Evolutionary conservation across 2,888 invertebrate genomes (phyloP).

Genomic region (Ormyrus thymus): DNA sequence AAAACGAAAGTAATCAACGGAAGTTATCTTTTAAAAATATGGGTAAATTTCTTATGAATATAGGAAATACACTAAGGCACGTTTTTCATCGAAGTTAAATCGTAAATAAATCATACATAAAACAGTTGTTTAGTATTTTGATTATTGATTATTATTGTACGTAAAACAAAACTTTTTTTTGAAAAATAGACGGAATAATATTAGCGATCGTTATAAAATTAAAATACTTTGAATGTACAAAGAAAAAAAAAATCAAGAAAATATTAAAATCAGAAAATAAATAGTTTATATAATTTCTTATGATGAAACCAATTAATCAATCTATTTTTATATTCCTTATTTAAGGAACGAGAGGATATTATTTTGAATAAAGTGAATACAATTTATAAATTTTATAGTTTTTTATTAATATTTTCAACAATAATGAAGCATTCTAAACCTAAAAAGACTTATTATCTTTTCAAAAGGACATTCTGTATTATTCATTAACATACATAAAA

Average conservation of each 20-base stretch:
- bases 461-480: background rate
- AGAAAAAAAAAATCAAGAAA: too few relatives aligned
- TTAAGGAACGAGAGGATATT: too few relatives aligned
- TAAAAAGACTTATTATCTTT: constrained; percentile 19
- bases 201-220: background rate
- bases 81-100: constrained; percentile 43
- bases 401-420: constrained; percentile 42
- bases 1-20: constrained; percentile 25
- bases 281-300: too few relatives aligned
- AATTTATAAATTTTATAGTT: constrained; percentile 18
- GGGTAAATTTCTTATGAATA: constrained; percentile 38
- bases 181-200: background rate
- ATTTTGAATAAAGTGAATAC: background rate
- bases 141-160: background rate
- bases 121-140: constrained; percentile 1
- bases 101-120: background rate
- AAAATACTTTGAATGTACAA: background rate
- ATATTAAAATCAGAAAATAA: too few relatives aligned
- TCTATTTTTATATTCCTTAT: too few relatives aligned
- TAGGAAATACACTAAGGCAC: constrained; percentile 48
- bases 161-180: background rate
- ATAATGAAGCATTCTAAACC: constrained; percentile 40
- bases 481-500: constrained; percentile 10
- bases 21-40: constrained; percentile 46
- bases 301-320: too few relatives aligned